Evolutionary conservation across 2,888 invertebrate genomes (phyloP), one percentile per base, ranked within the genome.

Genomic region (Harpagoxenus sublaevis): DNA sequence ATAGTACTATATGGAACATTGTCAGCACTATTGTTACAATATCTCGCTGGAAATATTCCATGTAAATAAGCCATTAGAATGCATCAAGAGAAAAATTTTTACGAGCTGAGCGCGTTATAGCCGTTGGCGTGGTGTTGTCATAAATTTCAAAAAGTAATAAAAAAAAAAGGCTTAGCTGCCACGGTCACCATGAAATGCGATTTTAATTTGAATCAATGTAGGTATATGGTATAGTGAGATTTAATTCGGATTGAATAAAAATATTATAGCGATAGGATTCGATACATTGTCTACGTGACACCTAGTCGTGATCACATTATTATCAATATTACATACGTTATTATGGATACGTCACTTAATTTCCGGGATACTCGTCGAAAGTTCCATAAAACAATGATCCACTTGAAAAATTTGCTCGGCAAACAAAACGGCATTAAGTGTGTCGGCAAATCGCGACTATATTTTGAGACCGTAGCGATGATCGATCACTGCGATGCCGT

Each of bases 401-500:
- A 23, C 18, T 55, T 35, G 60, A 73, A 73, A 79, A 74, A 81
- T 60, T 60, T 2, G 3, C n/a, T 65, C 48, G 6, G 12, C 48
- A 60, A 53, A 74, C 57, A 73, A 73, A 79, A 35, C 18, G 28
- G 18, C 48, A 10, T 79, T 45, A 79, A 79, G 57, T 15, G 53
- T 60, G 15, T 23, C 45, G 18, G 12, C 35, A 73, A 73, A 81
- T 71, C 60, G 23, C 79, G 18, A 53, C 57, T 73, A 73, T 73
- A 73, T 62, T 81, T 81, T 60, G 57, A 60, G 23, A 23, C 23
- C 57, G 3, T 18, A 31, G 74, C 42, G 28, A 79, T 74, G 74
- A 81, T 81, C 79, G 79, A 79, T 79, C 73, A 66, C 45, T 31
- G 28, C 28, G 31, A 65, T 77, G 23, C 65, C 65, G 53, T 78